A percentile compares a stretch with the other conserved stretches of the same genome.
Conservation (phyloP, 1,140 invertebrate genomes). For the Drosophila tropicalis region DNA sequence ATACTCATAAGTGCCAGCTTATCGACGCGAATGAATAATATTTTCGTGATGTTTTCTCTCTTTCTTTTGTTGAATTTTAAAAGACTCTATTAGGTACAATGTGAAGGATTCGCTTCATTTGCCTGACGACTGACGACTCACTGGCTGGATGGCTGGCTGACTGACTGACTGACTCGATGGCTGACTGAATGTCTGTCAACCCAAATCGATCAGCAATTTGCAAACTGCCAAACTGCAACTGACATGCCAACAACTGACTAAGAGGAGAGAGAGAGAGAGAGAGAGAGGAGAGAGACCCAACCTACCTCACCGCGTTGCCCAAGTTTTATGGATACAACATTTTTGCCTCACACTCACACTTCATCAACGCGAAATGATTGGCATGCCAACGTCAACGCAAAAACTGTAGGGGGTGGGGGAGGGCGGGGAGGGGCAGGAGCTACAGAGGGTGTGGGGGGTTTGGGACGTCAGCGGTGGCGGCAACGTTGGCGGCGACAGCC, state of each 20-base stretch:
- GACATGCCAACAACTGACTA: constrained; percentile 32
- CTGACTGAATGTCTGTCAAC: constrained; percentile 1
- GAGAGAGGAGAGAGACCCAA: neutral
- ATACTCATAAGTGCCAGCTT: constrained; percentile 8
- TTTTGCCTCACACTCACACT: constrained; percentile 80
- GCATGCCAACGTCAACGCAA: constrained; percentile 67
- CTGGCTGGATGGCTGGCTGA: neutral
- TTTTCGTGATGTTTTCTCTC: too few relatives aligned
- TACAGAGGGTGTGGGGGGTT: constrained; percentile 11
- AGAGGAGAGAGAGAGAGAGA: neutral
- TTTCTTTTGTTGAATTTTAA: neutral
- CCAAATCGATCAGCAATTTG: constrained; percentile 24
- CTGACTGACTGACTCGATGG: neutral
- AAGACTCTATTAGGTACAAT: neutral
- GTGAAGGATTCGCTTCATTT: constrained; percentile 2
- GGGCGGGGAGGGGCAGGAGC: constrained; percentile 1
- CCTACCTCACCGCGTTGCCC: neutral
- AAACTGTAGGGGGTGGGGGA: neutral
- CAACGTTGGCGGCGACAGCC: constrained; percentile 71
- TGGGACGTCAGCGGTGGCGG: constrained; percentile 11
- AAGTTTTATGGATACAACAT: constrained; percentile 71
- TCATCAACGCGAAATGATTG: constrained; percentile 81
- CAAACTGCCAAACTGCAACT: constrained; percentile 23
- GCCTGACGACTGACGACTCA: neutral
- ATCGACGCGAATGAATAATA: neutral